A percentile compares a stretch with the other conserved stretches of the same genome.
These are phyloP conservation scores for Lasioglossum leucozonium DNA, from an alignment of 2,888 invertebrate genomes.

Conservation along the genomic window DNA sequence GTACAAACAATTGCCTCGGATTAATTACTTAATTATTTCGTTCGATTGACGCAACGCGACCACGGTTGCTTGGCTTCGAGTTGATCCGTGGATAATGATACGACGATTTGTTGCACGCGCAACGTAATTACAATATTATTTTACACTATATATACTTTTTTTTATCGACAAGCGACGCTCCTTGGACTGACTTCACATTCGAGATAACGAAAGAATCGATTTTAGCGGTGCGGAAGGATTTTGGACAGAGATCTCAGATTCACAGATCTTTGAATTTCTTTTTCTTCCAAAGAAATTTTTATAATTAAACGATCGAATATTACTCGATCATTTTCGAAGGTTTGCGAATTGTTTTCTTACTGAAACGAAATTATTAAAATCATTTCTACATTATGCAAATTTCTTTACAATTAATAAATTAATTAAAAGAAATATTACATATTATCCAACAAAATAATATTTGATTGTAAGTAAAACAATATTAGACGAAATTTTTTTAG, in stretches of 20 bases:
- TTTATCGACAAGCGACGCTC: constrained; percentile 1
- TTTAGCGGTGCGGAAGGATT: not conserved
- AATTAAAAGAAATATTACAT: not conserved
- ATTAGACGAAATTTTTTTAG: not conserved
- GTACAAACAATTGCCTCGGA: constrained; percentile 9
- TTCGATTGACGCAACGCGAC: not conserved
- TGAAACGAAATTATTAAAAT: not conserved
- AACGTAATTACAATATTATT: not conserved
- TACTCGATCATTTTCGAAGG: not conserved
- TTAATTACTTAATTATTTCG: not conserved
- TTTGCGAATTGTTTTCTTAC: not conserved
- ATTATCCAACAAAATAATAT: not conserved
- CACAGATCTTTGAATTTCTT: not conserved
- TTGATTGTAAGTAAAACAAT: not conserved
- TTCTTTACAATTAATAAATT: not conserved
- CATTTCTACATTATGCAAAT: not conserved
- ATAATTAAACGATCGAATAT: not conserved
- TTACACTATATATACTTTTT: not conserved
- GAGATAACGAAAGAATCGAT: not conserved
- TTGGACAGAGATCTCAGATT: not conserved
- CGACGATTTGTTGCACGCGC: constrained; percentile 1
- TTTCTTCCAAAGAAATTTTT: not conserved
- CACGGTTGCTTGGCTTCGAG: constrained; percentile 3
- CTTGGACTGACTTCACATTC: not conserved
- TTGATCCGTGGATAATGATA: constrained; percentile 1